A percentile compares a stretch with the other conserved stretches of the same genome.
Evolutionary conservation across 2,888 invertebrate genomes (phyloP).

Genomic region (Volucella inflata): DNA sequence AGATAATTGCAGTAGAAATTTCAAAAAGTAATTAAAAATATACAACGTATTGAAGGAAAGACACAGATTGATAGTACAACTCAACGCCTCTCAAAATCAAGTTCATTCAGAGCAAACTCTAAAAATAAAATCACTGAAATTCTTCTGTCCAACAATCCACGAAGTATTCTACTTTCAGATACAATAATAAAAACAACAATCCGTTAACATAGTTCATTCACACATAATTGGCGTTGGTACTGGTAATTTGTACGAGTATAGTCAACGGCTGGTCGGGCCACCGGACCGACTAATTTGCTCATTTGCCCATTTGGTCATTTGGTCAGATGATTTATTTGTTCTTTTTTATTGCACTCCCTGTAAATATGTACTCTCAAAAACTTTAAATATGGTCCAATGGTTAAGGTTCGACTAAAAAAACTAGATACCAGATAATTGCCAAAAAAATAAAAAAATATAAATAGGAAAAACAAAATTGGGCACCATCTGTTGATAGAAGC

Average conservation of each 20-base stretch:
- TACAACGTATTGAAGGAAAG: background rate
- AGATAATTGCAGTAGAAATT: slow-evolving; percentile 14
- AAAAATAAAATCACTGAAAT: slow-evolving; percentile 29
- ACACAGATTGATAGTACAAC: slow-evolving; percentile 7
- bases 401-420: no score
- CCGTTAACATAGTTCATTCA: slow-evolving; percentile 49
- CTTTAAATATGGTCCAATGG: no score
- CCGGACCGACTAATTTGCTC: slow-evolving; percentile 1
- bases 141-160: background rate
- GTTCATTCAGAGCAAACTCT: slow-evolving; percentile 31
- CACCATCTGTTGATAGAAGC: slow-evolving; percentile 31
- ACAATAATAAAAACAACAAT: slow-evolving; percentile 37
- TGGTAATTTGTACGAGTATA: background rate
- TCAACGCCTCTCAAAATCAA: slow-evolving; percentile 9
- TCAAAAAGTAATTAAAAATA: slow-evolving; percentile 1
- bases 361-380: no score
- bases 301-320: background rate
- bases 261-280: background rate
- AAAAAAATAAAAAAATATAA: slow-evolving; percentile 16
- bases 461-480: background rate
- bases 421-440: no score
- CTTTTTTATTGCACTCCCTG: background rate
- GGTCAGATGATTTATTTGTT: background rate
- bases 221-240: slow-evolving; percentile 48
- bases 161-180: no score